Evolutionary conservation across 2,113 vertebrate species (phyloP), one percentile per base, ranked within the genome.

Genomic region (Xiphophorus hellerii): DNA sequence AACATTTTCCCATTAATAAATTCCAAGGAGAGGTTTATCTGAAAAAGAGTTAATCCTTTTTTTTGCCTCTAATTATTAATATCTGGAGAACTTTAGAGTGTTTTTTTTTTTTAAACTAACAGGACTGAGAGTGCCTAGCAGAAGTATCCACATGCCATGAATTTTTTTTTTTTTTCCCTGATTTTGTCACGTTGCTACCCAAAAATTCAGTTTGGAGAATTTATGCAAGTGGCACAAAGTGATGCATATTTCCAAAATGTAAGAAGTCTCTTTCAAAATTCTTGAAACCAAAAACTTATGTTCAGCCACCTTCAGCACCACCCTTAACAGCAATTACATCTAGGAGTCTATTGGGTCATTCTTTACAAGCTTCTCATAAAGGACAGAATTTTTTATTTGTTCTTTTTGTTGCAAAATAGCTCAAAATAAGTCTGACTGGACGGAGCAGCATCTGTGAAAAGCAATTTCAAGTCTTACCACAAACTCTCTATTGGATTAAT

Each of bases 1-100:
- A 29, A 37, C 14, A 27, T 64, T 79, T 71, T 5, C 25, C 42
- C 71, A 71, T 68, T 31, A 74, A 82, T 62, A 77, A 31, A 29
- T 39, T 76, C 76, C 25, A 66, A 27, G 27, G 13, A 69, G 1
- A 6, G 28, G 11, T 54, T 74, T 79, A 77, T 81, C 62, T 14
- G 0, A 74, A 30, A 81, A 51, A 54, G 31, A 62, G 1, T 6
- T 25, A 2, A 30, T 27, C 25, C 13, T n/a, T 65, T 31, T 64
- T 64, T 31, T 10, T 48, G 25, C 14, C 27, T 69, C 5, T 4
- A 64, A 27, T 44, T 12, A 11, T 66, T 82, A 22, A 71, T 69
- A 15, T 63, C 7, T 29, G 1, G 7, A 31, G 39, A 62, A 64
- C 31, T 44, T 48, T 67, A 25, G 11, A 5, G 22, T 51, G 48